Percentiles rank a stretch among this genome's conserved stretches.
Evolutionary conservation across 2,888 invertebrate genomes (phyloP).

Genomic region (Osedax frankpressi): DNA sequence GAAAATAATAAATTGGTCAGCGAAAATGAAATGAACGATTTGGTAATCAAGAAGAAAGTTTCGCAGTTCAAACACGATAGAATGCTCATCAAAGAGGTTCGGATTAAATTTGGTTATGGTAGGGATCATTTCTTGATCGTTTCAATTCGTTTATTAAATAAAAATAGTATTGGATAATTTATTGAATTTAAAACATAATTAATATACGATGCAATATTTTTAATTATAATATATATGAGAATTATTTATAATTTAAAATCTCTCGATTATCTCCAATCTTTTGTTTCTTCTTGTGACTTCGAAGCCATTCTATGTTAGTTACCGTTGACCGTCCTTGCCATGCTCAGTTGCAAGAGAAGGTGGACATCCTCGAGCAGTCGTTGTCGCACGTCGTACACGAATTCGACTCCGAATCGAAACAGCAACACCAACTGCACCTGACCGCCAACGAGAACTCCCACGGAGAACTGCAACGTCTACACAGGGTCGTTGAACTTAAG

Average conservation of each 20-base stretch:
- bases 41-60: constrained; percentile 42
- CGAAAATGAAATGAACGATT: constrained; percentile 39
- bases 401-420: constrained; percentile 37
- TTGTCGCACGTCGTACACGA: constrained; percentile 42
- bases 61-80: constrained; percentile 36
- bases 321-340: too few species aligned
- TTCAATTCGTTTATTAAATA: too few species aligned
- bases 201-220: too few species aligned
- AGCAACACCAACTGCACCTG: constrained; percentile 29
- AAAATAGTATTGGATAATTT: too few species aligned
- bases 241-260: too few species aligned
- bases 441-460: constrained; percentile 38
- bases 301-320: too few species aligned
- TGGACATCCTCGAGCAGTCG: constrained; percentile 40
- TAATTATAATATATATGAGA: too few species aligned
- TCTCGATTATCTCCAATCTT: too few species aligned
- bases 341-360: constrained; percentile 41
- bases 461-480: constrained; percentile 40
- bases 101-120: neutral
- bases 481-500: constrained; percentile 42
- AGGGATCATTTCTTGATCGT: neutral
- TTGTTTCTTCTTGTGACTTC: too few species aligned
- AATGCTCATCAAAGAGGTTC: constrained; percentile 37
- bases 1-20: constrained; percentile 35
- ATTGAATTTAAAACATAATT: too few species aligned